These are phyloP conservation scores for Chymomyza caudatula DNA, from an alignment of 2,888 invertebrate species.

Conservation along the genomic window DNA sequence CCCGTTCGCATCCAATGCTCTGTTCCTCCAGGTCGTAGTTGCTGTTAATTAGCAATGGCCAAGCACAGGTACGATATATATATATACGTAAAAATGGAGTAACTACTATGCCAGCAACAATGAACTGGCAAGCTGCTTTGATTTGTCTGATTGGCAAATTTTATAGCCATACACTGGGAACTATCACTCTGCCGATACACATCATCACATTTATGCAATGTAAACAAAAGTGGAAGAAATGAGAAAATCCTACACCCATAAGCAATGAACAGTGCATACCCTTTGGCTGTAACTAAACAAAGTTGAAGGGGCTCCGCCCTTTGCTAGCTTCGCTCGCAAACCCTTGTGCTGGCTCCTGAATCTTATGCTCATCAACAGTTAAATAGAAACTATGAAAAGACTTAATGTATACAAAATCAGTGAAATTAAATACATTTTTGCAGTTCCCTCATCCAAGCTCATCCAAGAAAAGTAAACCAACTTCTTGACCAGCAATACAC, in stretches of 20 bases:
- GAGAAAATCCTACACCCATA: too few relatives aligned
- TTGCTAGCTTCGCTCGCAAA: too few relatives aligned
- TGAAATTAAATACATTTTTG: too few relatives aligned
- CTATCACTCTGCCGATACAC: not conserved
- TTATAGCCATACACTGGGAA: not conserved
- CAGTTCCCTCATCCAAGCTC: too few relatives aligned
- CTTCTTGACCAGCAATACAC: too few relatives aligned
- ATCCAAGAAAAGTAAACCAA: too few relatives aligned
- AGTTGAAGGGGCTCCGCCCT: too few relatives aligned
- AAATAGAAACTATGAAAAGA: too few relatives aligned
- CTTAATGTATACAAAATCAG: too few relatives aligned
- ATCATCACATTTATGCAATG: not conserved
- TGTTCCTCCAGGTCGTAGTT: not conserved
- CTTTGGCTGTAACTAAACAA: not conserved
- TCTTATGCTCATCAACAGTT: too few relatives aligned
- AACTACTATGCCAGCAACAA: not conserved
- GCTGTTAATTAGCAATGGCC: not conserved
- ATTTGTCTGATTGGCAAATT: constrained; percentile 29
- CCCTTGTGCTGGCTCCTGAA: too few relatives aligned
- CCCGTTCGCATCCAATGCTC: not conserved
- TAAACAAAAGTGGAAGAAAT: not conserved
- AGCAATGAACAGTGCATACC: not conserved
- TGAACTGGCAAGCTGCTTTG: constrained; percentile 17
- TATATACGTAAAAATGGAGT: too few relatives aligned
- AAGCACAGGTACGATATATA: not conserved